Evolutionary conservation across 2,888 invertebrate genomes (phyloP).

Genomic region (Stenchaetothrips biformis): DNA sequence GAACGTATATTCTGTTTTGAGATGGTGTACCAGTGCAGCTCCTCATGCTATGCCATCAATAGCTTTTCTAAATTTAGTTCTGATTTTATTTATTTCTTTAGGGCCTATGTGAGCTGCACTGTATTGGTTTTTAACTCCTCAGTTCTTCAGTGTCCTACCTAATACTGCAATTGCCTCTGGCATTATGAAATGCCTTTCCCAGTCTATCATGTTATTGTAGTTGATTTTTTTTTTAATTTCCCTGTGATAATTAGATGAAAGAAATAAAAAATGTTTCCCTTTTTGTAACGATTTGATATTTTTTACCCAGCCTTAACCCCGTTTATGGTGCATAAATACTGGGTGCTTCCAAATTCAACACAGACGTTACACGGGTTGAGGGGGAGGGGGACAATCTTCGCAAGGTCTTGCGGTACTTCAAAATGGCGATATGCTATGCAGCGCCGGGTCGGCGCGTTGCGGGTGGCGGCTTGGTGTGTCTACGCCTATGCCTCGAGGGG

Average conservation of each 20-base stretch:
- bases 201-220: conserved; percentile 25
- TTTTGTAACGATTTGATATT: conserved; percentile 15
- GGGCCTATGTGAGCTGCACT: conserved; percentile 8
- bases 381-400: too few species aligned
- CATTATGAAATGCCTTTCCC: conserved; percentile 12
- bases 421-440: too few species aligned
- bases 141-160: conserved; percentile 19
- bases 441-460: too few species aligned
- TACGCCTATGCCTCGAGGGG: too few species aligned
- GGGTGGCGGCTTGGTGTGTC: too few species aligned
- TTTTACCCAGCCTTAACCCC: too few species aligned
- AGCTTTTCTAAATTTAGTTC: conserved; percentile 5
- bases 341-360: too few species aligned
- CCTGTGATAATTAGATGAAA: conserved; percentile 36
- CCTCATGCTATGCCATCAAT: background rate
- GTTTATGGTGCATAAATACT: too few species aligned
- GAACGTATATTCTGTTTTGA: background rate
- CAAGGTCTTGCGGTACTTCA: too few species aligned
- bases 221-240: conserved; percentile 32
- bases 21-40: background rate
- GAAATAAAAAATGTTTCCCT: conserved; percentile 33
- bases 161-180: conserved; percentile 11
- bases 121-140: conserved; percentile 1
- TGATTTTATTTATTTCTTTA: background rate
- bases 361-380: too few species aligned